Evolutionary conservation across 2,888 invertebrate species (phyloP), one percentile per base, ranked within the genome.

Genomic region (Metalampra italica): DNA sequence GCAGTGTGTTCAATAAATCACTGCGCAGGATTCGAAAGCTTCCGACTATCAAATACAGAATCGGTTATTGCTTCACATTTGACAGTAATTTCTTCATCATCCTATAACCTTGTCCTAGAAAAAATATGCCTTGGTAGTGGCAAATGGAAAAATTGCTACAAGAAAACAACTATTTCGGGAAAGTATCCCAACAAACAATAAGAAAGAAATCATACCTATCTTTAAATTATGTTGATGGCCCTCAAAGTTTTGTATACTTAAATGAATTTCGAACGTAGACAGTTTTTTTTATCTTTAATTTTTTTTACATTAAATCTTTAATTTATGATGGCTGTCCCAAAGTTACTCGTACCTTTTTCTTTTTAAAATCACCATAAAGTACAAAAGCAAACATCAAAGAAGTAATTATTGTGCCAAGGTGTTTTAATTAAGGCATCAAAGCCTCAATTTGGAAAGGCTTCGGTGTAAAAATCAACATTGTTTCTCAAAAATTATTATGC

Each of bases 1-100:
- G 51, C 53, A 51, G 43, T 46, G 43, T 45, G 51, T 45, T 14
- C 43, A 42, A 56, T 65, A 65, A 68, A 68, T 68, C 68, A 68
- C 54, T 55, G 52, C 42, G 39, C 47, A 45, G 29, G 29, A 8
- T 29, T 37, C 29, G 12, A 14, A 29, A 22, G 42, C 36, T n/a
- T 36, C 36, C 36, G 12, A 13, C 37, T 12, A 9, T 14, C 34
- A 34, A 34, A 7, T 34, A 34, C 3, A 11, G 11, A 11, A 9
- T 34, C 34, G 3, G 12, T 13, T 39, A 13, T 39, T n/a, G 39
- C n/a, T 11, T 12, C 8, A n/a, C 14, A 2, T 39, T 14, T 12
- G 39, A n/a, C n/a, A 39, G n/a, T 13, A 13, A 39, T 12, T 39
- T 8, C n/a, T 11, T 11, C 34, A 11, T 34, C n/a, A 29, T n/a